These are phyloP conservation scores for Solea senegalensis DNA, from an alignment of 2,113 vertebrate genomes.

Conservation along the genomic window DNA sequence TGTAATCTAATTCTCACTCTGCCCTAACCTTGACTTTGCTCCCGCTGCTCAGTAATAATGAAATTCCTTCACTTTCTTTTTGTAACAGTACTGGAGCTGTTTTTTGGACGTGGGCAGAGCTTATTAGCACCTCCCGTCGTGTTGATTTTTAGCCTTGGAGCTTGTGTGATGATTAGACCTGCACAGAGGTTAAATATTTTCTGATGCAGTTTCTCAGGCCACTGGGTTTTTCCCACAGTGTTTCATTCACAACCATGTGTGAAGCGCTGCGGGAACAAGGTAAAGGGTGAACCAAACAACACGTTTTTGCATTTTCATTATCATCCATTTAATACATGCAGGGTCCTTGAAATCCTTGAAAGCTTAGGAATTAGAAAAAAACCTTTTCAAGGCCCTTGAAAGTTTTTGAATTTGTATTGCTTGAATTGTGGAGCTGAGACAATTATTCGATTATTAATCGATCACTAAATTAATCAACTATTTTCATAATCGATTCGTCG, in stretches of 20 bases:
- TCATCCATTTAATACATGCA: background rate
- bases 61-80: constrained; percentile 65
- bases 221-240: constrained; percentile 43
- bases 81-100: constrained; percentile 21
- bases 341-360: too few relatives aligned
- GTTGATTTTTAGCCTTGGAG: constrained; percentile 45
- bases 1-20: constrained; percentile 1
- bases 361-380: too few relatives aligned
- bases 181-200: constrained; percentile 66
- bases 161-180: constrained; percentile 64
- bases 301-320: background rate
- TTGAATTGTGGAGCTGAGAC: too few relatives aligned
- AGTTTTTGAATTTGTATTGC: too few relatives aligned
- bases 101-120: background rate
- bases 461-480: too few relatives aligned
- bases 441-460: too few relatives aligned
- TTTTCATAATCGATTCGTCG: too few relatives aligned
- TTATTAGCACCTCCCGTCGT: constrained; percentile 49
- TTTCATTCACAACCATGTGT: constrained; percentile 41
- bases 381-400: too few relatives aligned
- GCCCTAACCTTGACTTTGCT: constrained; percentile 32
- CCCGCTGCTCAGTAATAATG: constrained; percentile 57
- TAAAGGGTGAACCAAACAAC: background rate
- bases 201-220: constrained; percentile 37
- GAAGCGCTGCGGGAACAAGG: background rate